Evolutionary conservation across 1,140 invertebrate species (phyloP).

Genomic region (Penaeus indicus): DNA sequence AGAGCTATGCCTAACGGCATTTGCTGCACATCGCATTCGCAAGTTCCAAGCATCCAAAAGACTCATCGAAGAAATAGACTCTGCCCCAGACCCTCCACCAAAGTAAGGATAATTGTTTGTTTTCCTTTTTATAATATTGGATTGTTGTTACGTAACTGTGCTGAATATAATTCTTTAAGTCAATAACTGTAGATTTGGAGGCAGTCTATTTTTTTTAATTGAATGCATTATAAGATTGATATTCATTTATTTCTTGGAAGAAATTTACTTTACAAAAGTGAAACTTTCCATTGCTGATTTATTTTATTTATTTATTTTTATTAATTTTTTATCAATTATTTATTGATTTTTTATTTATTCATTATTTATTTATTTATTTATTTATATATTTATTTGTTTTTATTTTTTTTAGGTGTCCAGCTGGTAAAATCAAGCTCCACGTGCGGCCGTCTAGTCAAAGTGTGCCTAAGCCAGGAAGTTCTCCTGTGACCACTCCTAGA

Average conservation of each 20-base stretch:
- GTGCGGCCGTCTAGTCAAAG: conserved; percentile 69
- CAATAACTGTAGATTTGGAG: too few relatives aligned
- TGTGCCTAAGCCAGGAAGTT: conserved; percentile 52
- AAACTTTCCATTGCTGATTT: too few relatives aligned
- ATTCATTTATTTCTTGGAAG: not conserved
- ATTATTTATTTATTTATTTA: not conserved
- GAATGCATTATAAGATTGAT: not conserved
- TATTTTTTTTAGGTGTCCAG: conserved; percentile 73
- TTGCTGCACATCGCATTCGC: conserved; percentile 84
- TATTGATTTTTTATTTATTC: not conserved
- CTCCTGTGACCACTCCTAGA: conserved; percentile 47
- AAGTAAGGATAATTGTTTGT: conserved; percentile 22
- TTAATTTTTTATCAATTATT: too few relatives aligned
- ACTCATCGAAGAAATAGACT: conserved; percentile 84
- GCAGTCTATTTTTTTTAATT: too few relatives aligned
- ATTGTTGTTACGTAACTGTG: too few relatives aligned
- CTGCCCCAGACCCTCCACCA: conserved; percentile 75
- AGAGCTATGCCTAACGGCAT: conserved; percentile 82
- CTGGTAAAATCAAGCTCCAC: conserved; percentile 76
- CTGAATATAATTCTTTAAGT: too few relatives aligned
- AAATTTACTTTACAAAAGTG: not conserved
- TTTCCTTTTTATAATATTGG: too few relatives aligned
- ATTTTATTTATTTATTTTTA: not conserved
- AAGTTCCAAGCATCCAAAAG: conserved; percentile 80
- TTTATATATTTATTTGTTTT: not conserved